Evolutionary conservation across 2,888 invertebrate species (phyloP), one percentile per base, ranked within the genome.

Genomic region (Anarsia innoxiella): DNA sequence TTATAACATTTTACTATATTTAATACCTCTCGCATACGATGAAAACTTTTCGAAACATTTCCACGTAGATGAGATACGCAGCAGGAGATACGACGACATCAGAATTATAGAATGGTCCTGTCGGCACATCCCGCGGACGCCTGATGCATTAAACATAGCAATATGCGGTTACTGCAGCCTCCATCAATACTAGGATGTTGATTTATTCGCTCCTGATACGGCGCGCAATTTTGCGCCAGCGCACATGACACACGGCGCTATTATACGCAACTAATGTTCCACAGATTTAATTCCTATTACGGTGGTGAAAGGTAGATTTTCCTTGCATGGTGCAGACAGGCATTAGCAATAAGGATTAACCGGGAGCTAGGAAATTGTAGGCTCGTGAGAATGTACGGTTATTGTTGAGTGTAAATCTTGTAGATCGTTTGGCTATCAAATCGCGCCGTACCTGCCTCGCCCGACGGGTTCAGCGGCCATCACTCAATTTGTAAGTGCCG

Each of bases 121-220:
- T 33, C 32, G 12, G n/a, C 33, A 33, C 33, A 33, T 33, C 25
- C n/a, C n/a, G n/a, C n/a, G 10, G 10, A 23, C 26, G 33, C 33
- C 33, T 26, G 16, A 33, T 40, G 36, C 40, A 40, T 40, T 33
- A 40, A 25, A 40, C 40, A 40, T 40, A 13, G 30, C 39, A 40
- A 36, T 35, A 39, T 39, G 39, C 39, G 35, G 39, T 39, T 35
- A 40, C 31, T 19, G 25, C 31, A 2, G 6, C 34, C 12, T 6
- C 29, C 31, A 39, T 41, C 31, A 27, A 30, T 30, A 37, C 28
- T 19, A 13, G 36, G 33, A 42, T 42, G 37, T 37, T 37, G 42
- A 50, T 45, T 43, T 50, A 48, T 48, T 41, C 34, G 30, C 37
- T 30, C 52, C 47, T 36, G 42, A 48, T 50, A 49, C 40, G 48